Conservation (phyloP, 2,888 invertebrate genomes). For the Ochlodes sylvanus region DNA sequence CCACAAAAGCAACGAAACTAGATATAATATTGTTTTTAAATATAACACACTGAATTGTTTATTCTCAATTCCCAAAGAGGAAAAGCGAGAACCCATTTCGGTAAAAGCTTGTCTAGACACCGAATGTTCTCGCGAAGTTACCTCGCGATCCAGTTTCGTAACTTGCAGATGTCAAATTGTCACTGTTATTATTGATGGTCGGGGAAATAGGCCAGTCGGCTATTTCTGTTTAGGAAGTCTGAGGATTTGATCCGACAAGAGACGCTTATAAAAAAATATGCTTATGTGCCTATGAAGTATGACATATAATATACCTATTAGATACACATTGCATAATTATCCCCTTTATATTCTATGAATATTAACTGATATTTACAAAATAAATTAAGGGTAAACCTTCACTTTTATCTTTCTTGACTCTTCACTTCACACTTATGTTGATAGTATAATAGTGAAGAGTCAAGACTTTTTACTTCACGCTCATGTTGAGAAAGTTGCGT, state of each 20-base stretch:
- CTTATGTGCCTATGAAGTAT: not conserved
- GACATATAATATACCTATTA: not conserved
- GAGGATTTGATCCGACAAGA: not conserved
- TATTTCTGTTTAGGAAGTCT: conserved; percentile 16
- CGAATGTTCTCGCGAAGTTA: conserved; percentile 12
- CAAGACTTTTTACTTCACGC: too few species aligned
- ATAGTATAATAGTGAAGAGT: too few species aligned
- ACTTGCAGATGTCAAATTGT: conserved; percentile 31
- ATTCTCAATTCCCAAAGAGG: conserved; percentile 5
- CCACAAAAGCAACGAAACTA: not conserved
- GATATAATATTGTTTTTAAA: too few species aligned
- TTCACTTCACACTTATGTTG: too few species aligned
- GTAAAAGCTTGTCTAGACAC: conserved; percentile 28
- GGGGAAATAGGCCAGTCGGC: conserved; percentile 21
- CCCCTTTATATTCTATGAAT: too few species aligned
- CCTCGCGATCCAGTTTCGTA: conserved; percentile 17
- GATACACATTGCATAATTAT: too few species aligned
- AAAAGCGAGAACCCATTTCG: not conserved
- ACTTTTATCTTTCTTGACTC: too few species aligned
- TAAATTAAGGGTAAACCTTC: too few species aligned
- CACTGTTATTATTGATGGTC: conserved; percentile 30
- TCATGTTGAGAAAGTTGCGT: too few species aligned
- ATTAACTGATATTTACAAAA: too few species aligned
- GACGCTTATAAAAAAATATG: conserved; percentile 10
- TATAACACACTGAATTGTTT: not conserved